These are phyloP conservation scores for Zeugodacus cucurbitae DNA, from an alignment of 1,140 invertebrate species.

Conservation along the genomic window DNA sequence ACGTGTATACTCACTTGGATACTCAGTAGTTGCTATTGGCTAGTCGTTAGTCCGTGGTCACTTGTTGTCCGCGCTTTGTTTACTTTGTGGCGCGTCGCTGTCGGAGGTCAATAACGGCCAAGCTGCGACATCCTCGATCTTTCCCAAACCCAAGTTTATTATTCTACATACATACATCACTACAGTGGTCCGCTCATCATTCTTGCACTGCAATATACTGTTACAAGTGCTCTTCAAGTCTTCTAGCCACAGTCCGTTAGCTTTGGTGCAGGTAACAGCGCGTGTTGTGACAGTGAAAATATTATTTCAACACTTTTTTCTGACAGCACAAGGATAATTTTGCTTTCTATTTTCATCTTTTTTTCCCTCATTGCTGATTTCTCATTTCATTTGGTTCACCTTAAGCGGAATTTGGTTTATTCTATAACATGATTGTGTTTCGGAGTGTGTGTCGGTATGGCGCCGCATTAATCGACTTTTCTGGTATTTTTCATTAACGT, in stretches of 20 bases:
- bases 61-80: slow-evolving; percentile 17
- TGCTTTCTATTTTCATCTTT: background rate
- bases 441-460: background rate
- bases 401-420: background rate
- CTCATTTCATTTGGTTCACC: slow-evolving; percentile 8
- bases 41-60: background rate
- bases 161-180: background rate
- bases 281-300: slow-evolving; percentile 12
- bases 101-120: slow-evolving; percentile 23
- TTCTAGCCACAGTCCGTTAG: background rate
- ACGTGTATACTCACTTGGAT: background rate
- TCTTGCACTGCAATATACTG: background rate
- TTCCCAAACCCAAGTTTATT: background rate
- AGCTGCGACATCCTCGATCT: background rate
- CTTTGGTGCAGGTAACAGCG: background rate
- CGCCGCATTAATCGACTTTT: slow-evolving; percentile 32
- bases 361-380: slow-evolving; percentile 4
- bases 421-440: background rate
- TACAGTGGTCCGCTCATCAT: background rate
- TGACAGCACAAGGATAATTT: background rate
- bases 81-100: slow-evolving; percentile 29
- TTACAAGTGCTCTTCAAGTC: background rate
- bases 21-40: background rate
- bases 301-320: slow-evolving; percentile 40
- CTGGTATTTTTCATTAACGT: slow-evolving; percentile 37